phyloP scores from a whole-genome alignment of 2,113 vertebrate species.

The Eulemur macaco region DNA sequence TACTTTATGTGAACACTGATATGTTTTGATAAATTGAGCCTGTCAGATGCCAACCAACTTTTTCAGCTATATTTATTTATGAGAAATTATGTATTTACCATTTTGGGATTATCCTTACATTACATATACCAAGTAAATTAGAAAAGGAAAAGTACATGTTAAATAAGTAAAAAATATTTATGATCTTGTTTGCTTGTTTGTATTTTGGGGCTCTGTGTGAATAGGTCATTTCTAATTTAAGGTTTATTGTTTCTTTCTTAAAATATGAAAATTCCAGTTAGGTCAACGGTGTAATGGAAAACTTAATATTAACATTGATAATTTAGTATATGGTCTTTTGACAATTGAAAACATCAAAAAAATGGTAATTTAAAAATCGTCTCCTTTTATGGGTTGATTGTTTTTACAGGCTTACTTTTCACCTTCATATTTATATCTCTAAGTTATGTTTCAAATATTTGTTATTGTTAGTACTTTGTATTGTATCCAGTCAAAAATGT shows the following conservation, averaged over 20 bases:
- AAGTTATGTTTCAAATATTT: neutral
- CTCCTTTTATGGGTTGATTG: neutral
- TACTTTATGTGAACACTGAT: neutral
- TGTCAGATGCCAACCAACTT: neutral
- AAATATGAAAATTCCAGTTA: neutral
- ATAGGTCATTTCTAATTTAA: neutral
- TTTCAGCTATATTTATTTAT: constrained; percentile 3
- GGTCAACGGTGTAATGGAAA: neutral
- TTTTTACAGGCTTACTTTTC: neutral
- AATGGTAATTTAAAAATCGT: neutral
- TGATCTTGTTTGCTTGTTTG: neutral
- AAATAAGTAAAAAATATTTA: neutral
- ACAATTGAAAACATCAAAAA: neutral
- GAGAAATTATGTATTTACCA: constrained; percentile 4
- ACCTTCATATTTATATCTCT: neutral
- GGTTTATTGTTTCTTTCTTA: neutral
- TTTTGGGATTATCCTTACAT: neutral
- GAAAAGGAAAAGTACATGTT: neutral
- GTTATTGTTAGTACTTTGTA: neutral
- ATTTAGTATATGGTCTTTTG: neutral
- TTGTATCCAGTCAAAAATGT: neutral
- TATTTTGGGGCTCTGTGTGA: neutral
- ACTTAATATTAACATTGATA: neutral
- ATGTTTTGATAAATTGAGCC: constrained; percentile 29
- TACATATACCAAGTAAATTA: neutral